Evolutionary conservation across 2,113 vertebrate species (phyloP), one percentile per base, ranked within the genome.

Genomic region (Dipodomys stephensi): DNA sequence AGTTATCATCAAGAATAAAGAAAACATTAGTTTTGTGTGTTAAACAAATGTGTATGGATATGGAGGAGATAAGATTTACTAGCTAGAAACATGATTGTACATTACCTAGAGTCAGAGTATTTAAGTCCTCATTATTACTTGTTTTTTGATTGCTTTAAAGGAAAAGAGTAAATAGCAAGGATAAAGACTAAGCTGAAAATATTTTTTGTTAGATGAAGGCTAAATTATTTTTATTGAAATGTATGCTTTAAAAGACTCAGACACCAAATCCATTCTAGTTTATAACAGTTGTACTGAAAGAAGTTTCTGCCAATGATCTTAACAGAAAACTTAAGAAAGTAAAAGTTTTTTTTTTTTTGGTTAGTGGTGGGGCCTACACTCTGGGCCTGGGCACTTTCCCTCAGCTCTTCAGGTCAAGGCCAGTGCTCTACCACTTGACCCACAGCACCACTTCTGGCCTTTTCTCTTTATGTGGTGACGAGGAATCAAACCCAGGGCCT

Each of bases 101-200:
- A 73, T 83, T 93, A 65, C 74, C 9, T 65, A 94, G 46, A 81
- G 39, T 80, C 46, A 35, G 87, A 20, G 77, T 92, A 85, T 81
- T 94, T 84, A 90, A 91, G 77, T 74, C 30, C 7, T 87, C 23
- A 30, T 68, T 91, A 89, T 77, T 89, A 82, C 5, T 85, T 92
- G 67, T 27, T 85, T 92, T 95, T 60, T n/a, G 20, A 85, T 94
- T 94, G 72, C 93, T 88, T 57, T 57, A 57, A 82, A 93, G 13
- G 28, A 92, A 25, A 93, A 67, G 88, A 77, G 28, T 57, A 93
- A 92, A 80, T 82, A 46, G 27, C 8, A 76, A 93, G 57, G 60
- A 78, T 27, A 88, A 92, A 53, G 18, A 15, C 49, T 96, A 80
- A 73, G 67, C 80, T 91, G 35, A 87, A 88, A 88, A 79, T 69